Conservation (phyloP, 2,797 vertebrate genomes). For the Arrhamphus sclerolepis region DNA sequence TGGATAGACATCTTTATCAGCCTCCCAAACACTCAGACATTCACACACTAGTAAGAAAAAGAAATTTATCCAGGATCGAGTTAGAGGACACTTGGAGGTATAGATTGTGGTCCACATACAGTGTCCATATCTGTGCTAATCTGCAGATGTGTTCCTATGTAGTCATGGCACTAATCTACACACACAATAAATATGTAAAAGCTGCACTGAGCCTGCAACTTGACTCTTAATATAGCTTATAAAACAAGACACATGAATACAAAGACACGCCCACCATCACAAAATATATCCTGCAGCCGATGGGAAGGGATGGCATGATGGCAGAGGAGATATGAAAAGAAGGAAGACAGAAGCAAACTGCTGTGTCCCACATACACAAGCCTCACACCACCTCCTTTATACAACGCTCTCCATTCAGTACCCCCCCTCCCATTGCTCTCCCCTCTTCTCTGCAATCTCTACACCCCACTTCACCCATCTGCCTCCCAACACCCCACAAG, state of each 20-base stretch:
- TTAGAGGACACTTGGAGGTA: too few species aligned
- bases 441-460: slow-evolving; percentile 38
- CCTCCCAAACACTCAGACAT: slow-evolving; percentile 37
- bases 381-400: slow-evolving; percentile 55
- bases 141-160: slow-evolving; percentile 3
- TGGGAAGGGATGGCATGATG: slow-evolving; percentile 60
- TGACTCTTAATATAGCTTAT: slow-evolving; percentile 29
- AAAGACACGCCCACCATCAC: slow-evolving; percentile 25
- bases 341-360: slow-evolving; percentile 51
- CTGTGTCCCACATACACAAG: slow-evolving; percentile 71
- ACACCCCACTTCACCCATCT: slow-evolving; percentile 41
- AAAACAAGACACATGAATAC: slow-evolving; percentile 21
- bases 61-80: slow-evolving; percentile 7
- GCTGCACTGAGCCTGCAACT: slow-evolving; percentile 12
- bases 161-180: slow-evolving; percentile 4
- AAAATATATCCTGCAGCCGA: slow-evolving; percentile 56
- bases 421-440: slow-evolving; percentile 15
- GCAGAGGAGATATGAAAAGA: slow-evolving; percentile 54
- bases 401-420: slow-evolving; percentile 55
- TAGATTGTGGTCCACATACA: too few species aligned
- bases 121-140: neutral
- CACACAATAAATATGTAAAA: slow-evolving; percentile 22
- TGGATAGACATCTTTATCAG: slow-evolving; percentile 71
- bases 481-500: slow-evolving; percentile 51
- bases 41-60: slow-evolving; percentile 5